Evolutionary conservation across 2,888 invertebrate genomes (phyloP).

Genomic region (Acrobasis suavella): DNA sequence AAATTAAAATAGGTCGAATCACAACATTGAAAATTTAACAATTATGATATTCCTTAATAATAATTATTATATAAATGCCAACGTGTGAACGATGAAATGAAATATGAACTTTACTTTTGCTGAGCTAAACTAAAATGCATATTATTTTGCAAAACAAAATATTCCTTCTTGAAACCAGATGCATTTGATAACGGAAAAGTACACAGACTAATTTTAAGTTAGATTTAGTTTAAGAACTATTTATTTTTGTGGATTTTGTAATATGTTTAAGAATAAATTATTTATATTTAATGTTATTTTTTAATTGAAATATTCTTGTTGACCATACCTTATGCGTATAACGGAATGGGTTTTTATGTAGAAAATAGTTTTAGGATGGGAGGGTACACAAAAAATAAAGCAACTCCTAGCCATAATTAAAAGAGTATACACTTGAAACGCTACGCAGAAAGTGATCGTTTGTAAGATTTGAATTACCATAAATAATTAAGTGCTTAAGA

Average conservation of each 20-base stretch:
- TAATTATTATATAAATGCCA: too few species aligned
- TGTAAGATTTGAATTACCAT: constrained; percentile 16
- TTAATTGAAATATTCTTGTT: constrained; percentile 28
- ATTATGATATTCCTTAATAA: too few species aligned
- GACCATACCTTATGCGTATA: neutral
- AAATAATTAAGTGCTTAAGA: constrained; percentile 18
- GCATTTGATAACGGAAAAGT: constrained; percentile 82
- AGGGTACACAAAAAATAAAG: constrained; percentile 7
- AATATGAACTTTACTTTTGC: constrained; percentile 32
- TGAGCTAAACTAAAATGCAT: constrained; percentile 35
- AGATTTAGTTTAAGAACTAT: constrained; percentile 51
- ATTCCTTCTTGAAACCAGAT: constrained; percentile 58
- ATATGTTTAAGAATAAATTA: constrained; percentile 69
- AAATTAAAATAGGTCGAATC: too few species aligned
- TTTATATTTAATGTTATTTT: constrained; percentile 49
- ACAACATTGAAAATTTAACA: too few species aligned
- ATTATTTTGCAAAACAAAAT: neutral
- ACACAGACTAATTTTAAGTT: constrained; percentile 73
- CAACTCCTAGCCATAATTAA: neutral
- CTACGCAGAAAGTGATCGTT: constrained; percentile 58
- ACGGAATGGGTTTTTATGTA: neutral
- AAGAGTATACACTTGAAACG: too few species aligned
- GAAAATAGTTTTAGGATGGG: neutral
- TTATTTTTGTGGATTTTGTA: constrained; percentile 66
- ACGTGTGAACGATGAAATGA: too few species aligned